Evolutionary conservation across 2,113 vertebrate genomes (phyloP), one percentile per base, ranked within the genome.

Genomic region (Camelus bactrianus): DNA sequence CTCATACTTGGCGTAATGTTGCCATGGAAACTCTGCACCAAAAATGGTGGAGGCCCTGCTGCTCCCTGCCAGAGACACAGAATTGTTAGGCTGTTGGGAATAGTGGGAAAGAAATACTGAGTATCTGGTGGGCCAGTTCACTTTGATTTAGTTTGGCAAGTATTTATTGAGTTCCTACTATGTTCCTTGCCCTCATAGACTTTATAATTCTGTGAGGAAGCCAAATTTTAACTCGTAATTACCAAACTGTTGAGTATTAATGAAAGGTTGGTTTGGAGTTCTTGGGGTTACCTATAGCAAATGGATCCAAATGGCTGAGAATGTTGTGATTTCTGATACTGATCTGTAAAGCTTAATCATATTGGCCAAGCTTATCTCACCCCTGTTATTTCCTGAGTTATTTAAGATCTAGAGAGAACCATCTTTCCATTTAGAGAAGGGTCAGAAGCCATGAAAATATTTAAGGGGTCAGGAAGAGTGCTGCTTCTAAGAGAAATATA

Each of bases 241-340:
- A 75, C 9, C 32, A 46, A 93, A 72, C 32, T 50, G 7, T 46
- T 80, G 69, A 72, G 64, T 72, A 52, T 56, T 87, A 42, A 42
- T 15, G 7, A 64, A 92, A 64, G 48, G 69, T 11, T 89, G 32
- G n/a, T 64, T 28, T 14, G 35, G 67, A 13, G 38, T 64, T 38
- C 32, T 62, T 35, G 0, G 14, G 79, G 26, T 50, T 46, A 50
- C 22, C 50, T 60, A 4, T 0, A 79, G 32, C 38, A 84, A 89
- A 67, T 58, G 16, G 58, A 38, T 69, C 35, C 93, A 70, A 89
- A 28, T 67, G 46, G 60, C 52, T 94, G 62, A 79, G 62, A 72
- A 76, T 72, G 20, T 72, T 94, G 28, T n/a, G 58, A 93, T 89
- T 95, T 97, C 82, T 94, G 92, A 88, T 81, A 92, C 20, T 50